Evolutionary conservation across 1,140 invertebrate species (phyloP), one percentile per base, ranked within the genome.

Genomic region (Cardiocondyla obscurior): DNA sequence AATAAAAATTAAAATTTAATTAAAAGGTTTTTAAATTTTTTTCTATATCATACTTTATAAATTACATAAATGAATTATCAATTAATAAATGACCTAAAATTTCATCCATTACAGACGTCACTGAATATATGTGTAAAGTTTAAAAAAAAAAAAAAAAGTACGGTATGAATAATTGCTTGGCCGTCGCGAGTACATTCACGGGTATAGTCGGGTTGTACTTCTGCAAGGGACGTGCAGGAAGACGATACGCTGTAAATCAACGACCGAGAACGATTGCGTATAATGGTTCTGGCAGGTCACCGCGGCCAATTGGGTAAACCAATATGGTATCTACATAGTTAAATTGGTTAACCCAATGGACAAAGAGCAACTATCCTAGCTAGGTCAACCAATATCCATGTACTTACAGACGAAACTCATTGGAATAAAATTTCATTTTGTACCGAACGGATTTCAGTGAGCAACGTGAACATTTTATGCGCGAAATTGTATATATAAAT

Each of bases 251-350:
- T 58, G 39, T 25, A n/a, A 74, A 49, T 19, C 39, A 74, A 25
- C 30, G 57, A 76, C 30, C 42, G 39, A 42, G 49, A 49, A 74
- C 12, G 55, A 46, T 74, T 62, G 12, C 55, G 39, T n/a, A 42
- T 67, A 67, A 53, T 53, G 33, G 60, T 39, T n/a, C n/a, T 64
- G 57, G 72, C 72, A 76, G 57, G 53, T 77, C 49, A 46, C 72
- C n/a, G n/a, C 36, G 39, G 72, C 36, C 72, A 62, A 51, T 33
- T 77, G 44, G 33, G 46, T 65, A 22, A 77, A 64, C 58, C 72
- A 77, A 77, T 82, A 65, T 82, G 46, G 25, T 77, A 82, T 82
- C 77, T 82, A 77, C 58, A 77, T 19, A 64, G 81, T 77, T 64
- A 82, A 82, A 82, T 82, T 82, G 76, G 72, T 82, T 82, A 60